These are phyloP conservation scores for Sesia apiformis DNA, from an alignment of 2,888 invertebrate genomes.

Conservation along the genomic window DNA sequence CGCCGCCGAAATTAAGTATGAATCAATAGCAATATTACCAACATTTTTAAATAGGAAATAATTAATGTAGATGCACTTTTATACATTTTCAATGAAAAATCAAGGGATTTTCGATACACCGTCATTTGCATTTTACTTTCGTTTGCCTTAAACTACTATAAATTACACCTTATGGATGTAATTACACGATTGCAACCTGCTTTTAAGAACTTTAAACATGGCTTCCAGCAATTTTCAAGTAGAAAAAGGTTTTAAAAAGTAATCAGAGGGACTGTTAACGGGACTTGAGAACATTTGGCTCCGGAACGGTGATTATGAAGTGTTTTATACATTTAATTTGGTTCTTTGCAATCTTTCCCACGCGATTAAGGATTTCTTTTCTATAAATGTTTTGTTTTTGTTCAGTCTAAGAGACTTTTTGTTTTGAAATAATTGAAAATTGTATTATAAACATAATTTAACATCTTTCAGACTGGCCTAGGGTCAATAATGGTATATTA, in stretches of 20 bases:
- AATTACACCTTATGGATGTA: slow-evolving; percentile 48
- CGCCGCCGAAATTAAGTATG: too few relatives aligned
- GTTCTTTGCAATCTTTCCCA: not conserved
- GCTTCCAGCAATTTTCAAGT: slow-evolving; percentile 48
- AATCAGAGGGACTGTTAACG: slow-evolving; percentile 54
- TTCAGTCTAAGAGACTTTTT: too few relatives aligned
- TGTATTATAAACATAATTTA: too few relatives aligned
- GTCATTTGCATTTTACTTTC: slow-evolving; percentile 39
- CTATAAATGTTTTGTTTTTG: too few relatives aligned
- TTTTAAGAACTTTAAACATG: slow-evolving; percentile 41
- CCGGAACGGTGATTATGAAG: not conserved
- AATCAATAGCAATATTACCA: too few relatives aligned
- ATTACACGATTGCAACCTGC: slow-evolving; percentile 50
- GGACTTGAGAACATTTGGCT: slow-evolving; percentile 10
- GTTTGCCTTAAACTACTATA: slow-evolving; percentile 22
- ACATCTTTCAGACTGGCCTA: too few relatives aligned
- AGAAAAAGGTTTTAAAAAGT: slow-evolving; percentile 57
- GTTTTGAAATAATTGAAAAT: too few relatives aligned
- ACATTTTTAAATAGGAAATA: too few relatives aligned
- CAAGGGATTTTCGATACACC: slow-evolving; percentile 20
- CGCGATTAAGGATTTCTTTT: too few relatives aligned
- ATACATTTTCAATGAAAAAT: slow-evolving; percentile 17
- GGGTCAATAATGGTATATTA: too few relatives aligned
- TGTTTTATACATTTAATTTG: not conserved
- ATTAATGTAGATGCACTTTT: too few relatives aligned